phyloP scores from a whole-genome alignment of 2,113 vertebrate genomes.

The Megaceryle torquata region DNA sequence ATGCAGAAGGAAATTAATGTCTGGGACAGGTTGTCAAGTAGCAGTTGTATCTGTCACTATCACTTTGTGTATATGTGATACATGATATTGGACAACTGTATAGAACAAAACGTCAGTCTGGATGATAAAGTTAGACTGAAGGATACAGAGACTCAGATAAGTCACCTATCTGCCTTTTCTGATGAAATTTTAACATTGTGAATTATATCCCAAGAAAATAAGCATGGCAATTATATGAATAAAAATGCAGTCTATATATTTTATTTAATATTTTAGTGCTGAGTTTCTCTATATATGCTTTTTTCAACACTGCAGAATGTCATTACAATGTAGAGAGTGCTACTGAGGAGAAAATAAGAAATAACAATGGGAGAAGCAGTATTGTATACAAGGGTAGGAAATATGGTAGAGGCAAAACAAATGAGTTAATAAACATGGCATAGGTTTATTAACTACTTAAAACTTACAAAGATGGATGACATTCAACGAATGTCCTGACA shows the following conservation, averaged over 20 bases:
- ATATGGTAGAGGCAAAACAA: not conserved
- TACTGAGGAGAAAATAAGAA: not conserved
- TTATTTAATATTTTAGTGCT: not conserved
- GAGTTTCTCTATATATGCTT: not conserved
- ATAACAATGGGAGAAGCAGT: not conserved
- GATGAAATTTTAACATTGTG: not conserved
- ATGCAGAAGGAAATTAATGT: conserved; percentile 21
- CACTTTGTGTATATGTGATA: not conserved
- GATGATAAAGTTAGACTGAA: not conserved
- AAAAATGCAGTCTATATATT: not conserved
- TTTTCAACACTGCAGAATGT: not conserved
- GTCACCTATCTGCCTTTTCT: not conserved
- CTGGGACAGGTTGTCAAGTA: conserved; percentile 14
- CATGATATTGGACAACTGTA: not conserved
- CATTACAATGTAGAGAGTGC: not conserved
- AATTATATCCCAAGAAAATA: not conserved
- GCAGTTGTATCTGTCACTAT: not conserved
- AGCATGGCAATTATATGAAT: not conserved
- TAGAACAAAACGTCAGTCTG: not conserved
- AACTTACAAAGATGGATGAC: not conserved
- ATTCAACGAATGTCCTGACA: not conserved
- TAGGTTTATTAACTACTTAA: not conserved
- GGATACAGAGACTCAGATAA: not conserved
- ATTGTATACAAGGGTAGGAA: not conserved
- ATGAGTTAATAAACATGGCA: not conserved